Evolutionary conservation across 2,888 invertebrate genomes (phyloP), one percentile per base, ranked within the genome.

Genomic region (Tachystola acroxantha): DNA sequence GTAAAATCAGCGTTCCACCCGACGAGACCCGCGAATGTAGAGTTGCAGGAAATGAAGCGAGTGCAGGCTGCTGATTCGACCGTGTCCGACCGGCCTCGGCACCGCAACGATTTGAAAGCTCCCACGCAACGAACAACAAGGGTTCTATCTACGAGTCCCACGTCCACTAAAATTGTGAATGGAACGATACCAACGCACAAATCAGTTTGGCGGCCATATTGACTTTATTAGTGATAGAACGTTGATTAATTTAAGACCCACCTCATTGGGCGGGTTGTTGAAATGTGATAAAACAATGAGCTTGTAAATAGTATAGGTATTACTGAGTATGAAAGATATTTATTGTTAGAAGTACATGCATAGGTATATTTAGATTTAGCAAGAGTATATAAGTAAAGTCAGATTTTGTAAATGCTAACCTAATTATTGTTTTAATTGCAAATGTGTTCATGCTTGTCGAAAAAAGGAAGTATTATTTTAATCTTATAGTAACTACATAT

Each of bases 131-230:
- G 89, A 49, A 88, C 73, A 20, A 88, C 80, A 1, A 67, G 80
- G 41, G 64, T 73, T 10, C 57, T 79, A 1, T 80, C 84, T 1
- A 67, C 79, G 19, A 88, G 85, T 60, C 85, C 89, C 2, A 89
- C 85, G 14, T 86, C 89, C 40, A 90, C 91, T 2, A 92, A 91
- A 76, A 77, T 91, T 34, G 81, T 84, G 39, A 87, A 84, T 48
- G 80, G 88, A 33, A 64, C 84, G 43, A 87, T 89, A 65, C 74
- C 88, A 16, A 78, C 88, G 31, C 89, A 90, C 42, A 93, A 93
- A 81, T 89, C 90, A 9, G 93, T 93, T 20, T 93, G 93, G 93
- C 80, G 93, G 57, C 93, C 93, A 38, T 93, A 93, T 87, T 93
- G 88, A 85, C 68, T 50, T 36, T 66, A 39, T 27, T 53, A 61